Percentiles rank a stretch among this genome's conserved stretches.
phyloP scores from a whole-genome alignment of 2,888 invertebrate genomes.

The Andrena praecox region DNA sequence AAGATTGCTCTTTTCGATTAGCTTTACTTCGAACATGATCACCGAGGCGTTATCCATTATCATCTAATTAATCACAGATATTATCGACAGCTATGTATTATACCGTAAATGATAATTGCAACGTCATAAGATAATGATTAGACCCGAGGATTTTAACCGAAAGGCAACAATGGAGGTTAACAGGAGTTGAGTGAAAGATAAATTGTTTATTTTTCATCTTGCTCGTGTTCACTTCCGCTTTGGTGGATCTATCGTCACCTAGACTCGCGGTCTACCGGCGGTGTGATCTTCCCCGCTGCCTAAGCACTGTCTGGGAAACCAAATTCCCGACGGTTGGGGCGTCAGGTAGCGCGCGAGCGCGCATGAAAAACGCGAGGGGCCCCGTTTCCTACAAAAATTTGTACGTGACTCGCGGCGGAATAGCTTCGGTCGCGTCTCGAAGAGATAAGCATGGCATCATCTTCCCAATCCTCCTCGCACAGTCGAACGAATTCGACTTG shows the following conservation, averaged over 20 bases:
- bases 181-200: not conserved
- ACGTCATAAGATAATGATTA: too few relatives aligned
- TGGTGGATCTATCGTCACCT: not conserved
- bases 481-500: conserved; percentile 25
- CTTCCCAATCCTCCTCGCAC: conserved; percentile 62
- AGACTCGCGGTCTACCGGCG: not conserved
- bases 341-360: conserved; percentile 36
- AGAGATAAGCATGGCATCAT: conserved; percentile 69
- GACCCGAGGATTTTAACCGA: too few relatives aligned
- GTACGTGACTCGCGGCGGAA: conserved; percentile 65
- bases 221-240: conserved; percentile 8
- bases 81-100: not conserved
- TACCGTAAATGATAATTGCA: too few relatives aligned
- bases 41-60: not conserved
- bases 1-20: too few relatives aligned
- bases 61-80: not conserved
- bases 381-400: conserved; percentile 65
- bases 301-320: conserved; percentile 54
- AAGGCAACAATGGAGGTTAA: too few relatives aligned
- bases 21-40: too few relatives aligned
- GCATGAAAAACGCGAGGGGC: conserved; percentile 29
- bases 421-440: conserved; percentile 64
- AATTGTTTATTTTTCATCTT: not conserved
- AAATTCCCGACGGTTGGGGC: conserved; percentile 36
- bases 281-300: conserved; percentile 35